Base-by-base conservation (phyloP, 2,888 invertebrate species). In the Dysmachus trigonus region DNA sequence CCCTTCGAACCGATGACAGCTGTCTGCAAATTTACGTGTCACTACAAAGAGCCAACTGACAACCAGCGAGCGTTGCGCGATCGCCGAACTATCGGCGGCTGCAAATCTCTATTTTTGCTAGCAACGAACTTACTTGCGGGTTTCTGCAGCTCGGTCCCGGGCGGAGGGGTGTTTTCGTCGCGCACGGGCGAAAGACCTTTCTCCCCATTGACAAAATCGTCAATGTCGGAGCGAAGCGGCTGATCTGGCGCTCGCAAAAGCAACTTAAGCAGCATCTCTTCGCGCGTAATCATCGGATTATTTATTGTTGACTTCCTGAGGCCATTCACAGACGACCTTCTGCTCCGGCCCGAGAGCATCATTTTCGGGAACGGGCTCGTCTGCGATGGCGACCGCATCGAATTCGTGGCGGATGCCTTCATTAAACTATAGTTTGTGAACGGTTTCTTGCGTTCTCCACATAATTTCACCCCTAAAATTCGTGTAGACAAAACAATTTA, bases 231-330 rank as follows among this genome's bases (percentile, higher is more conserved):
- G 5, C 18, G n/a, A 8, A 89, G 86, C 41, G 88, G 89, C n/a
- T 89, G 88, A 84, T 88, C 89, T 18, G 88, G 88, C 83, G 87
- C 82, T 33, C 88, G 86, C 10, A 87, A 82, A 86, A 89, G 89
- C 27, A 89, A 88, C 87, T 86, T 88, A 1, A 88, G 18, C 33
- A 89, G 79, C 10, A 86, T 87, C 62, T 89, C 89, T 72, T 89
- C 89, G 5, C 88, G 87, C 8, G 3, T 10, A 6, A 27, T 3
- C 0, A 62, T 10, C 10, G 22, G 62, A 62, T 8, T 27, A 62
- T 10, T 27, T 2, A 7, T 10, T 8, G 62, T 8, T 2, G 27
- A 22, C 3, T 62, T 62, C 22, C 3, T 7, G 0, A 27, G 10
- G 27, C 62, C 18, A 22, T 2, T 62, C 62, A 27, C 22, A 2